Evolutionary conservation across 2,888 invertebrate species (phyloP).

Genomic region (Cyrtodaria siliqua): DNA sequence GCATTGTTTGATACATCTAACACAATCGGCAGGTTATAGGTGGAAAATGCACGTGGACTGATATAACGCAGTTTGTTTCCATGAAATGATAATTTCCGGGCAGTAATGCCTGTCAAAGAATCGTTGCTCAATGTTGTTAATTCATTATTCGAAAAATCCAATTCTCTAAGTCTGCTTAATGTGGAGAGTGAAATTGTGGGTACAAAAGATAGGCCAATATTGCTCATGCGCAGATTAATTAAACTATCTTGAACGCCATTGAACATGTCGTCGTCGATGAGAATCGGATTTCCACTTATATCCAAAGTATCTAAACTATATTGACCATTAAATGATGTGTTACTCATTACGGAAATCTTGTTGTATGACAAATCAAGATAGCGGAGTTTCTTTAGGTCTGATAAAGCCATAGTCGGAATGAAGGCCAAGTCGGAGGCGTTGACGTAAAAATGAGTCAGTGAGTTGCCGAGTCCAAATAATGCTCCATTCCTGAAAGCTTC

Average conservation of each 20-base stretch:
- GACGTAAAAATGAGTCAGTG: slow-evolving; percentile 34
- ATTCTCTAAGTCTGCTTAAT: slow-evolving; percentile 22
- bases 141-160: slow-evolving; percentile 49
- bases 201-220: slow-evolving; percentile 34
- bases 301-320: slow-evolving; percentile 47
- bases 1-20: slow-evolving; percentile 52
- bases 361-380: slow-evolving; percentile 57
- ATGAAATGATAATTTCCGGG: slow-evolving; percentile 43
- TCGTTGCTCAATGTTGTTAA: slow-evolving; percentile 40
- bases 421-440: slow-evolving; percentile 40
- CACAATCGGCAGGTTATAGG: slow-evolving; percentile 39
- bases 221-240: slow-evolving; percentile 36
- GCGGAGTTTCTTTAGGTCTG: slow-evolving; percentile 43
- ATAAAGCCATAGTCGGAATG: slow-evolving; percentile 46
- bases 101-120: slow-evolving; percentile 42
- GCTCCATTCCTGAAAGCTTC: slow-evolving; percentile 57
- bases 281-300: slow-evolving; percentile 55
- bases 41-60: slow-evolving; percentile 48
- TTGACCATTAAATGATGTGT: slow-evolving; percentile 43
- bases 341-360: slow-evolving; percentile 46
- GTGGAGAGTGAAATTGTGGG: slow-evolving; percentile 33
- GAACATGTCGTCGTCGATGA: slow-evolving; percentile 52
- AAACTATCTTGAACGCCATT: slow-evolving; percentile 43
- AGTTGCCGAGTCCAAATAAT: slow-evolving; percentile 49
- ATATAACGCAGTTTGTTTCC: slow-evolving; percentile 52